Evolutionary conservation across 2,113 vertebrate species (phyloP).

Genomic region (Bubalus kerabau): DNA sequence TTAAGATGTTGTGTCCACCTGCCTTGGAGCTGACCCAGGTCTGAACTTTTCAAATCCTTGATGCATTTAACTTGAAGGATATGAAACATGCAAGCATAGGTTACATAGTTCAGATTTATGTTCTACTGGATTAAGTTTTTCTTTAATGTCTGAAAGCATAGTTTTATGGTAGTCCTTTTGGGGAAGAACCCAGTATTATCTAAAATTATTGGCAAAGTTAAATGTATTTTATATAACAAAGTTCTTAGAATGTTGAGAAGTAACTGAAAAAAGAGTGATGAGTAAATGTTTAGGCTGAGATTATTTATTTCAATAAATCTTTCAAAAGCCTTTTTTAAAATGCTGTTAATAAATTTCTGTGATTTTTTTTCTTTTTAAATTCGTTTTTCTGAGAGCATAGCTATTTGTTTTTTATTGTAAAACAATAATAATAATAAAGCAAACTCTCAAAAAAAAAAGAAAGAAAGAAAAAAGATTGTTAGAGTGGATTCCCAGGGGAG

Average conservation of each 20-base stretch:
- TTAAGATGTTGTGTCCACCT: background rate
- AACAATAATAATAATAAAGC: slow-evolving; percentile 65
- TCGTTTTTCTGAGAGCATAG: slow-evolving; percentile 79
- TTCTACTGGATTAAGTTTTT: slow-evolving; percentile 53
- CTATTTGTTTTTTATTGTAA: slow-evolving; percentile 82
- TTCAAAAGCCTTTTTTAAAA: slow-evolving; percentile 80
- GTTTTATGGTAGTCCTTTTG: slow-evolving; percentile 67
- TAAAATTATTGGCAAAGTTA: slow-evolving; percentile 68
- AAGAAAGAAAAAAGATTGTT: background rate
- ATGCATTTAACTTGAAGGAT: background rate
- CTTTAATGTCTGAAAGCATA: slow-evolving; percentile 67
- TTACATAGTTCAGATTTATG: slow-evolving; percentile 59
- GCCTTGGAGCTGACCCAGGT: background rate
- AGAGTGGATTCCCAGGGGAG: background rate
- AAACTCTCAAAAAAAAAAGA: slow-evolving; percentile 52
- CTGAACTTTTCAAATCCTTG: slow-evolving; percentile 22
- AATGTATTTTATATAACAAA: slow-evolving; percentile 72
- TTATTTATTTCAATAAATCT: slow-evolving; percentile 81
- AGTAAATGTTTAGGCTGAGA: slow-evolving; percentile 65
- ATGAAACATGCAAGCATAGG: slow-evolving; percentile 31
- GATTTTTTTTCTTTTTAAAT: background rate
- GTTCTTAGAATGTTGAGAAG: slow-evolving; percentile 72
- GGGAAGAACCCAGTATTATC: slow-evolving; percentile 79
- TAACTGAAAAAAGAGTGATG: slow-evolving; percentile 65
- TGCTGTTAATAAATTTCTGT: slow-evolving; percentile 75